Base-by-base conservation (phyloP, 2,888 invertebrate species). In the Odontocerum albicorne region DNA sequence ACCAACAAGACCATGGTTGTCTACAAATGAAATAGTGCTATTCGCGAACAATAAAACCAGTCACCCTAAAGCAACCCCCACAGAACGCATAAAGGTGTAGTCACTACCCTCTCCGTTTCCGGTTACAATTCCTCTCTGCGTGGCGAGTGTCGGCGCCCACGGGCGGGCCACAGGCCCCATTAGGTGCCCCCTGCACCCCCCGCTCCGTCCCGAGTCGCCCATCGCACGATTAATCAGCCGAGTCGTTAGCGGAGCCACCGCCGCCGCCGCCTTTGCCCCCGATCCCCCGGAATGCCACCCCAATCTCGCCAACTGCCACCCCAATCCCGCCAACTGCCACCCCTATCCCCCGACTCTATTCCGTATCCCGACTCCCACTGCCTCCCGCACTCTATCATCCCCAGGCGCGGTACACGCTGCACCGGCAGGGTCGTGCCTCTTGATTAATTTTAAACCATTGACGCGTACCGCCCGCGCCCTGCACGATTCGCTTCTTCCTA, bases 141-240 rank as follows among this genome's bases (percentile, higher is more conserved):
- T n/a, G n/a, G n/a, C n/a, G n/a, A n/a, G n/a, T n/a, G n/a, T n/a
- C n/a, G n/a, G n/a, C n/a, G n/a, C n/a, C n/a, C n/a, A n/a, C n/a
- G n/a, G n/a, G n/a, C n/a, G n/a, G n/a, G n/a, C n/a, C n/a, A n/a
- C n/a, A n/a, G n/a, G n/a, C n/a, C n/a, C n/a, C n/a, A n/a, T n/a
- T n/a, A n/a, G n/a, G n/a, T n/a, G n/a, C 42, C 40, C 16, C 19
- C 42, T 21, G 16, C 60, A 57, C 63, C 62, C 65, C 64, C 65
- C 67, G 65, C 65, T 20, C 64, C 57, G 52, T 52, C 53, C 49
- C 64, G 63, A 69, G 68, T 67, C 66, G 66, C 66, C 66, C 74
- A 71, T 72, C 72, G 71, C 70, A 67, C 66, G 71, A 70, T 72
- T 72, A 70, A 72, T 72, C 71, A 75, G 74, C 70, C 68, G 67